A percentile compares a stretch with the other conserved stretches of the same genome.
phyloP scores from a whole-genome alignment of 2,888 invertebrate genomes.

The Gastrophysa polygoni region DNA sequence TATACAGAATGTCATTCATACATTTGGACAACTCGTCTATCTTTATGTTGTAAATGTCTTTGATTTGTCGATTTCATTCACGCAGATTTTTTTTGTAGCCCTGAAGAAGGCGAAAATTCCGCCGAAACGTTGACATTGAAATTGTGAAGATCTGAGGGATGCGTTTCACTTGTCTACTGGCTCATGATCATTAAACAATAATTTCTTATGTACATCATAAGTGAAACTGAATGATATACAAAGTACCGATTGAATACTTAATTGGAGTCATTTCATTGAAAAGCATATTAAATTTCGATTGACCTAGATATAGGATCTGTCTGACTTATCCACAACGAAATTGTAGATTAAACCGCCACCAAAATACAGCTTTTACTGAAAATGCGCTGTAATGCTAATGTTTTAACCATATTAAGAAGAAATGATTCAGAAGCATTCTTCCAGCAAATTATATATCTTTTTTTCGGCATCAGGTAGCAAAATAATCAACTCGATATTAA shows the following conservation, averaged over 20 bases:
- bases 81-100: no score
- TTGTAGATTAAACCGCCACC: conserved; percentile 9
- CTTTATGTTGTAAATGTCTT: no score
- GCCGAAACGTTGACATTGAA: no score
- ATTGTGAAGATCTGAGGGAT: no score
- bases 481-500: conserved; percentile 33
- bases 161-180: no score
- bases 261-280: not conserved
- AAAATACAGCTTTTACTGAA: conserved; percentile 12
- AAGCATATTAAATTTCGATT: not conserved
- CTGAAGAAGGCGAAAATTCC: no score
- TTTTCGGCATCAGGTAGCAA: conserved; percentile 29
- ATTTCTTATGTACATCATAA: no score
- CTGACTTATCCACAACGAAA: not conserved
- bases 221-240: not conserved
- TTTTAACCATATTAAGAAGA: conserved; percentile 24
- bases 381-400: conserved; percentile 21
- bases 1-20: no score
- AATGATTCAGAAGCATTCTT: conserved; percentile 25
- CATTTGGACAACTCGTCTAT: no score
- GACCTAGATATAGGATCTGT: not conserved
- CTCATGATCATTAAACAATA: no score
- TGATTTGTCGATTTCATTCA: no score
- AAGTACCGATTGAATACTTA: no score
- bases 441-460: conserved; percentile 30